Percentiles rank a stretch among this genome's conserved stretches.
Conservation (phyloP, 2,888 invertebrate genomes). For the Tenodera sinensis region DNA sequence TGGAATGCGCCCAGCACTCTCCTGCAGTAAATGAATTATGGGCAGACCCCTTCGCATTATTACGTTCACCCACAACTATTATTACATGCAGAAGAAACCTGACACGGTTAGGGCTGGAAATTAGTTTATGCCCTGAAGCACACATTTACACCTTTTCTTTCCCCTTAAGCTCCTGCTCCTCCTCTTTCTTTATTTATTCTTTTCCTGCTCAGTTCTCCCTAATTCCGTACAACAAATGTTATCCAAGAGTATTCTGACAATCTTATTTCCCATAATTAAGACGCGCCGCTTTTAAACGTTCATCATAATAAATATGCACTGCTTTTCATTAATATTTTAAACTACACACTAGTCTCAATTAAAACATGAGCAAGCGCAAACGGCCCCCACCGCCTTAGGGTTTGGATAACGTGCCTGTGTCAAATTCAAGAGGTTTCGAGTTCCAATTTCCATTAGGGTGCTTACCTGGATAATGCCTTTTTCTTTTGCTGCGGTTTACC, state of each 20-base stretch:
- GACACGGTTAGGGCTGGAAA: not conserved
- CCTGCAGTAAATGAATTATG: not conserved
- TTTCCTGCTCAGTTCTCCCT: not conserved
- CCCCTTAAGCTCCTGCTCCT: not conserved
- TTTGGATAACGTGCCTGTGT: too few relatives aligned
- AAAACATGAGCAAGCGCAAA: too few relatives aligned
- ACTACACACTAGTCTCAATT: too few relatives aligned
- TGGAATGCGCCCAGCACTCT: not conserved
- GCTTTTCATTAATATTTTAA: too few relatives aligned
- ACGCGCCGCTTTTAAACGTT: too few relatives aligned
- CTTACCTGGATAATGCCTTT: too few relatives aligned
- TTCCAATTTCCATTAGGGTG: too few relatives aligned
- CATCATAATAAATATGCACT: too few relatives aligned
- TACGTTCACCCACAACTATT: not conserved
- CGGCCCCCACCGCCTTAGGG: too few relatives aligned
- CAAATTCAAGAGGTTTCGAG: too few relatives aligned
- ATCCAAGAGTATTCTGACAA: not conserved
- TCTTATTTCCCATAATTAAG: not conserved
- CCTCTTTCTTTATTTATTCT: not conserved
- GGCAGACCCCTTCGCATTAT: not conserved
- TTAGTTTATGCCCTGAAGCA: not conserved
- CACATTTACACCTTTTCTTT: not conserved
- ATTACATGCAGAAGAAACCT: not conserved
- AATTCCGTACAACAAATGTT: not conserved
- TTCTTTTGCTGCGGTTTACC: too few relatives aligned